Base-by-base conservation (phyloP, 2,888 invertebrate genomes). In the Biston stratarius region DNA sequence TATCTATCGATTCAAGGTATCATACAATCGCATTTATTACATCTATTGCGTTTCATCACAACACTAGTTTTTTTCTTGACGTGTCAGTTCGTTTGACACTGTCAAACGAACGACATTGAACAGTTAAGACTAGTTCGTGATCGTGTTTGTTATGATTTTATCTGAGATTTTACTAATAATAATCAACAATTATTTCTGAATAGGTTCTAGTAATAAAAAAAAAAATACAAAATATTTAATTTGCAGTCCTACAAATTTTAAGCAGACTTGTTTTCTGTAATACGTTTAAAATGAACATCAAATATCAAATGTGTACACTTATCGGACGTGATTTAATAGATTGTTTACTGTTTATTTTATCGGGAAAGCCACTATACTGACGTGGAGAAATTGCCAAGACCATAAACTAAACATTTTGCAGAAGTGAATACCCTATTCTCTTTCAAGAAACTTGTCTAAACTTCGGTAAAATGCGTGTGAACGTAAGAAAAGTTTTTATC, bases 381-480 rank as follows among this genome's bases (percentile, higher is more conserved):
- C 61, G 71, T 71, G 67, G 52, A 56, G 38, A 72, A 75, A 76
- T 76, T 76, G 72, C 71, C 62, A 61, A 15, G 14, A 61, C 45
- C 47, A 70, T 75, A 75, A 69, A 77, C 73, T 55, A 12, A 14
- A 56, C 36, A 38, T 38, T 44, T 60, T 61, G 61, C 67, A 73
- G 65, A 67, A 69, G 62, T 58, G 9, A 45, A 61, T 61, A 67
- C 33, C 48, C n/a, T 42, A 38, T 53, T 66, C 68, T 71, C 73
- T 58, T 61, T 47, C 65, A 40, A 42, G 61, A 70, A 56, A 73
- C 49, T 47, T 12, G 11, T 52, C 7, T 45, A 63, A 12, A 49
- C 61, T 62, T 10, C 14, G 12, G 1, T 45, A 91, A 83, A 79
- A 94, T 94, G 94, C 89, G 94, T 75, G 61, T 91, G n/a, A 90